Evolutionary conservation across 2,888 invertebrate genomes (phyloP), one percentile per base, ranked within the genome.

Genomic region (Heliothis peltigera): DNA sequence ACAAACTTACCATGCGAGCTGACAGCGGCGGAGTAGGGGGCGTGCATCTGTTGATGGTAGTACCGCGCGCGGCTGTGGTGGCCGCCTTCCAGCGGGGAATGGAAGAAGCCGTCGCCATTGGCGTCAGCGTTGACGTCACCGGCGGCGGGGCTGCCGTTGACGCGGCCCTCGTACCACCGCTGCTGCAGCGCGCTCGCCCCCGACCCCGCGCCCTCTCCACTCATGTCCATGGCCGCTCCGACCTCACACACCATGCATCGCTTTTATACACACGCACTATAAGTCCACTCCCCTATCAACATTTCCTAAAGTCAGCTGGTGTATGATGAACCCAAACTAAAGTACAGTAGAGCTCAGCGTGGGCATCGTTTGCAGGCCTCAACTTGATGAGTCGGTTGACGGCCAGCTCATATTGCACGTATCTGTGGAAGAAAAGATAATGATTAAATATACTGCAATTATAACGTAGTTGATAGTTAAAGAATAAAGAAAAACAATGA

Each of bases 1-100:
- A 6, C 6, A n/a, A 53, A 79, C 95, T 92, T 80, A 95, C 95
- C 95, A 83, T 95, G 95, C 71, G 95, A 95, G 74, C 93, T 89
- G 84, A 95, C 95, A 62, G 95, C 95, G 64, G 95, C 90, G 67
- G 95, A 95, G 87, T 95, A 95, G 77, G 95, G 95, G 80, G 93
- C 93, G 87, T 95, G 95, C 95, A 95, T 95, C 83, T 95, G 95
- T 86, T 95, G 95, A 82, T 95, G 95, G 91, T 95, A 95, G 91
- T 95, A 95, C 67, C 95, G 92, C 76, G 95, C 94, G 85, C 95
- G 91, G 86, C 95, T 92, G 85, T 95, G 93, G 86, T 95, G 95
- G 85, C 91, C 95, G 91, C 93, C 94, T 85, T 95, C 95, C 76
- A 92, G 92, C 90, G 92, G 95, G 85, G 90, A 96, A 91, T 93